Evolutionary conservation across 2,888 invertebrate genomes (phyloP).

Genomic region (Agriotes lineatus): DNA sequence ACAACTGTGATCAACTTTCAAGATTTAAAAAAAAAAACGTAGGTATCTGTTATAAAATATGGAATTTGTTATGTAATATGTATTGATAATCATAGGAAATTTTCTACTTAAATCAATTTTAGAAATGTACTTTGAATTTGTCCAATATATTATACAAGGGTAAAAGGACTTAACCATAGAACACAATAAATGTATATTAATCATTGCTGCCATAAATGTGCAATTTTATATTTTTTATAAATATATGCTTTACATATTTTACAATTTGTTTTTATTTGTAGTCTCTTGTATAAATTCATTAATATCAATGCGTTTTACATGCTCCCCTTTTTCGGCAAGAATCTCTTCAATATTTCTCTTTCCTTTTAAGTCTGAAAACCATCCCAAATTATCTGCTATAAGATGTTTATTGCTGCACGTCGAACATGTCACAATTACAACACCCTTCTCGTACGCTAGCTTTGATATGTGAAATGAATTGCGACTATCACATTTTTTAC

Average conservation of each 20-base stretch:
- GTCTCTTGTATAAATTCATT: constrained; percentile 31
- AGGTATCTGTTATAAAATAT: too few species aligned
- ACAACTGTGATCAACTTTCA: too few species aligned
- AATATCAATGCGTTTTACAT: constrained; percentile 69
- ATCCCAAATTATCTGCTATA: constrained; percentile 95
- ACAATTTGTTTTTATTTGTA: too few species aligned
- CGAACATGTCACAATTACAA: constrained; percentile 91
- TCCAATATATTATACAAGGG: too few species aligned
- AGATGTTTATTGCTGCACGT: constrained; percentile 92
- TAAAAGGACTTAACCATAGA: too few species aligned
- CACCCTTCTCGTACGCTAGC: constrained; percentile 86
- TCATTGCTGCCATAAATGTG: constrained; percentile 3
- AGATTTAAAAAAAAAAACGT: too few species aligned
- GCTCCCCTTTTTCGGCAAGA: constrained; percentile 88
- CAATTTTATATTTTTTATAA: constrained; percentile 37
- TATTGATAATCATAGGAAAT: too few species aligned
- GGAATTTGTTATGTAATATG: too few species aligned
- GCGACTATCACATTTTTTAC: constrained; percentile 86
- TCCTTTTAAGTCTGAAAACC: constrained; percentile 87
- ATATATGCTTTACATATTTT: constrained; percentile 8
- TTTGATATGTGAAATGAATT: constrained; percentile 88
- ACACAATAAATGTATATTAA: too few species aligned
- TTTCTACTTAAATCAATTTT: too few species aligned
- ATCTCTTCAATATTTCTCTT: constrained; percentile 92
- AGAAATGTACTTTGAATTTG: too few species aligned